Base-by-base conservation (phyloP, 1,140 invertebrate genomes). In the Drosophila leontia region DNA sequence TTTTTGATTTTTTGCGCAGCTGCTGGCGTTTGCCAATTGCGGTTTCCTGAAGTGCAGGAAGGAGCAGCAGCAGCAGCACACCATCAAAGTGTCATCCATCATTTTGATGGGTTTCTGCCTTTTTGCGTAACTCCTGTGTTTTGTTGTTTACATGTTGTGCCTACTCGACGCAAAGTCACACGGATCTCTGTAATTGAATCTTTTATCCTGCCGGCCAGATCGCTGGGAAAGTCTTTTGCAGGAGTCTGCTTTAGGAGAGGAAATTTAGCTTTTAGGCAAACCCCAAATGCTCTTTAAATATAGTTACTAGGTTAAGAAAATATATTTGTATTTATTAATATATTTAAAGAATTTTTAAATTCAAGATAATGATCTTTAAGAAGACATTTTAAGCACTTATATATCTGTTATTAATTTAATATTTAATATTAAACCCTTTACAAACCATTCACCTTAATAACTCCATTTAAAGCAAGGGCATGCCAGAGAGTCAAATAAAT, bases 41-140 rank as follows among this genome's bases (percentile, higher is more conserved):
- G 83, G 83, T 86, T 87, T 75, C 55, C 63, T 83, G 84, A 74
- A 80, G 84, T 88, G 80, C 67, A 76, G 53, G 47, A 76, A 29
- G 26, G 26, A 29, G 26, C 26, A 29, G 26, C 3, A 26, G 26
- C 26, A 26, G 58, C 64, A 76, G 53, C 65, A 39, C 48, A 41
- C 84, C 75, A 87, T 87, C 84, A 87, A 90, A 87, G 84, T 87
- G 85, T 87, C 85, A 87, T 87, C 84, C 84, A 87, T 87, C 84
- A 87, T 71, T 84, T 84, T 88, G 84, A 87, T 87, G 77, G 85
- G 64, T 80, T 79, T 65, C 44, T 75, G 69, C 69, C 50, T 51
- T 71, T 71, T 70, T 70, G 65, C 47, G 71, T 61, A 86, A 85
- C 75, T 39, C 47, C 41, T 62, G 57, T 35, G 41, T 75, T 17